Evolutionary conservation across 2,113 vertebrate genomes (phyloP).

Genomic region (Ptilonorhynchus violaceus): DNA sequence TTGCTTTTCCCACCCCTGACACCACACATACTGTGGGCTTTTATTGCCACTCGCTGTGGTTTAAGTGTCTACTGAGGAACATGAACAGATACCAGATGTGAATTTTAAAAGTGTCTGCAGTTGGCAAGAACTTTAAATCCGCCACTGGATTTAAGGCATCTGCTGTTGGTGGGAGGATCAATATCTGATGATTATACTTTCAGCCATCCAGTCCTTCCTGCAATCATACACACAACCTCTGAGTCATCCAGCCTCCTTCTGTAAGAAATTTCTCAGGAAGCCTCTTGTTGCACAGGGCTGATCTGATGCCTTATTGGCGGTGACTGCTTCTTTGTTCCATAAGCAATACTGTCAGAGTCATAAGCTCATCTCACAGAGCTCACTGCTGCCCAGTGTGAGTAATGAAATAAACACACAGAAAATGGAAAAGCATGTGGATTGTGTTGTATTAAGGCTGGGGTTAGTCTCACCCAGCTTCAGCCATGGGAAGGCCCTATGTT

Average conservation of each 20-base stretch:
- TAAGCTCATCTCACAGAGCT: not conserved
- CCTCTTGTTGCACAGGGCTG: not conserved
- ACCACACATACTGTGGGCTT: not conserved
- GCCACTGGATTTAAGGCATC: constrained; percentile 10
- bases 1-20: not conserved
- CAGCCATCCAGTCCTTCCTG: not conserved
- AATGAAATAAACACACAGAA: not conserved
- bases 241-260: not conserved
- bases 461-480: not conserved
- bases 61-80: not conserved
- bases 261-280: not conserved
- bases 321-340: not conserved
- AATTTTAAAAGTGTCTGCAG: not conserved
- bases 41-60: not conserved
- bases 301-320: not conserved
- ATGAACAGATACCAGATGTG: not conserved
- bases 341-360: not conserved
- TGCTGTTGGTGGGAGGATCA: not conserved
- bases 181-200: not conserved
- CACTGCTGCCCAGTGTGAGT: not conserved
- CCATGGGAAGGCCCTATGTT: not conserved
- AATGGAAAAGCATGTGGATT: not conserved
- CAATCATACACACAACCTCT: not conserved
- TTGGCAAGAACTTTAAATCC: not conserved
- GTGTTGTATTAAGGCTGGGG: not conserved